Base-by-base conservation (phyloP, 2,113 vertebrate genomes). In the Helogale parvula region DNA sequence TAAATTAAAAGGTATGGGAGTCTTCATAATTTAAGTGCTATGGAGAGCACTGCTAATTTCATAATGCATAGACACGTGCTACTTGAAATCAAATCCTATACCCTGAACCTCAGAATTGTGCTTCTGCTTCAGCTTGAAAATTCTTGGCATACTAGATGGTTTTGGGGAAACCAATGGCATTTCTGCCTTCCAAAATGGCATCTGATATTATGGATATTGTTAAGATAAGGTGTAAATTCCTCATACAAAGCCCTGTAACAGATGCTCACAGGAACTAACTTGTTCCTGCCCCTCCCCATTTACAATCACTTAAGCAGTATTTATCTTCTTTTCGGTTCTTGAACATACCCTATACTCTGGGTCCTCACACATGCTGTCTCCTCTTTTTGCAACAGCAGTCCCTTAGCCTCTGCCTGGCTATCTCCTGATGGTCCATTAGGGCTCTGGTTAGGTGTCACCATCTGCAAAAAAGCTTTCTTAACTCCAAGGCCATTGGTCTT, bases 1-100 rank as follows among this genome's bases (percentile, higher is more conserved):
- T 93, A 95, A 92, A 97, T 93, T 33, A 79, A 85, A 96, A 93
- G 33, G 85, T 88, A 74, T 10, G 11, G 52, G 50, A 63, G 29
- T 10, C 85, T 90, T 72, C 94, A 71, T 63, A 50, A 82, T 57
- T 57, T 57, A 57, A 57, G 54, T 57, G 54, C 19, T 57, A 57
- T 12, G 19, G 19, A 23, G 38, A 82, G 12, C 38, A 45, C 5
- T n/a, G 38, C 31, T 90, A 84, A 63, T 88, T 81, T 90, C 69
- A 76, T 25, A 88, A 90, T 41, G 9, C 66, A 71, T 2, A 63
- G 45, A 72, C 16, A 52, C 45, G 17, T 57, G 21, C 35, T 69
- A 79, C 31, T 69, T 31, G 33, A 96, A 87, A 90, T 84, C 33
- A 33, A 87, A 13, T 80, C 13, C 69, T 57, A 1, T 14, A 74